phyloP scores from a whole-genome alignment of 1,140 invertebrate species.

The Lepidurus packardi region DNA sequence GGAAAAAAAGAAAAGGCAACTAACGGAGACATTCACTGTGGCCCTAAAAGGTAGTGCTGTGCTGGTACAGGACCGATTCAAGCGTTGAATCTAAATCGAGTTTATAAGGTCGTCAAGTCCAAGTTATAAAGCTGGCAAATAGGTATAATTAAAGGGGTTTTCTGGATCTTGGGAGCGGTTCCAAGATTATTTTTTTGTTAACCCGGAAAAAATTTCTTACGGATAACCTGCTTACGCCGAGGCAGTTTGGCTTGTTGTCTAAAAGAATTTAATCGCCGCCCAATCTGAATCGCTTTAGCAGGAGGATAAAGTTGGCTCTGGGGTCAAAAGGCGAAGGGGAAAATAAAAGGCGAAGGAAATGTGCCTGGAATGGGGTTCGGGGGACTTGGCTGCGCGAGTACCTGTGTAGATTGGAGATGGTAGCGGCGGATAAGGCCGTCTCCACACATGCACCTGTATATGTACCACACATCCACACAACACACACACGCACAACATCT shows the following conservation, averaged over 20 bases:
- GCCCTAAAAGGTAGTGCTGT: neutral
- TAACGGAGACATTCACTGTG: neutral
- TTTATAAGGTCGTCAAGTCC: neutral
- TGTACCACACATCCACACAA: neutral
- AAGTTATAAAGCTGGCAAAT: neutral
- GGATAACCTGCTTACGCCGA: neutral
- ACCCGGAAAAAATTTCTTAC: neutral
- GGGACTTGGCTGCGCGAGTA: neutral
- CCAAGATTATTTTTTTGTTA: neutral
- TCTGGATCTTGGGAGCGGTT: neutral
- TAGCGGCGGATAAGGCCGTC: constrained; percentile 16
- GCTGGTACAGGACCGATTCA: neutral
- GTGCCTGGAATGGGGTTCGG: constrained; percentile 7
- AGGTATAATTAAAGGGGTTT: neutral
- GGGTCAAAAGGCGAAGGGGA: neutral
- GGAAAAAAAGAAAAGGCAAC: neutral
- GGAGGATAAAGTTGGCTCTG: neutral
- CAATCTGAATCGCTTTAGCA: neutral
- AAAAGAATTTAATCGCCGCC: neutral
- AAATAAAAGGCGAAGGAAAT: neutral
- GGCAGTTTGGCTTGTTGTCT: neutral
- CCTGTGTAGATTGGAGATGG: constrained; percentile 14
- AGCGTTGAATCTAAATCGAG: neutral
- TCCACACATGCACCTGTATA: constrained; percentile 5
- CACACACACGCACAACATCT: neutral